These are phyloP conservation scores for Idaea biselata DNA, from an alignment of 2,888 invertebrate genomes.

Conservation along the genomic window DNA sequence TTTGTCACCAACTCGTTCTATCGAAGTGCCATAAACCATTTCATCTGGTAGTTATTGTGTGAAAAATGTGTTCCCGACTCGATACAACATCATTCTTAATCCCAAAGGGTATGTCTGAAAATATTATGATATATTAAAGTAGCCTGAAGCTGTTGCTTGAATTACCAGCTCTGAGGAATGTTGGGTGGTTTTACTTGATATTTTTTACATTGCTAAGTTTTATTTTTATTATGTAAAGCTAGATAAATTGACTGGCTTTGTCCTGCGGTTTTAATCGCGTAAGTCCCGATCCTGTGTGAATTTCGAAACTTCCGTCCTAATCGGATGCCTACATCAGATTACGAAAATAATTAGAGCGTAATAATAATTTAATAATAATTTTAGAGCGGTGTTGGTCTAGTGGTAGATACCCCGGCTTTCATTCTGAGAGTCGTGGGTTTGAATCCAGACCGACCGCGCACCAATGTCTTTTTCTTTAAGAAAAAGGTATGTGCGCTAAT, in stretches of 20 bases:
- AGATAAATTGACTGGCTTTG: not conserved
- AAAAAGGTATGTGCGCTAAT: too few relatives aligned
- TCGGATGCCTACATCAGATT: too few relatives aligned
- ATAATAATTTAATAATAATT: too few relatives aligned
- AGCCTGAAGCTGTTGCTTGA: not conserved
- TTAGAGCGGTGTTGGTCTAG: too few relatives aligned
- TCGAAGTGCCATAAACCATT: constrained; percentile 21
- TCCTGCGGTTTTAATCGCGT: too few relatives aligned
- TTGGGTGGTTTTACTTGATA: not conserved
- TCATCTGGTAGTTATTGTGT: constrained; percentile 30
- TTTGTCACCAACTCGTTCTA: not conserved
- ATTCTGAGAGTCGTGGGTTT: too few relatives aligned
- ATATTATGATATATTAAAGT: constrained; percentile 56
- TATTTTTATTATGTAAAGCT: not conserved
- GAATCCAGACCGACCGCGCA: too few relatives aligned
- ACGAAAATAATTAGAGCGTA: too few relatives aligned
- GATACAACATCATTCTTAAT: constrained; percentile 58
- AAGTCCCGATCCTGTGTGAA: too few relatives aligned
- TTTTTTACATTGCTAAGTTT: not conserved
- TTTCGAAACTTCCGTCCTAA: too few relatives aligned
- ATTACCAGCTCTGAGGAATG: constrained; percentile 1
- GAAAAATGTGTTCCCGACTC: constrained; percentile 53
- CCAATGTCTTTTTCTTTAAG: too few relatives aligned
- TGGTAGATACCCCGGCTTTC: too few relatives aligned
- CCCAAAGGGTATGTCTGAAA: constrained; percentile 43